These are phyloP conservation scores for Acipenser transmontanus DNA, from an alignment of 2,797 vertebrate genomes.

Conservation along the genomic window DNA sequence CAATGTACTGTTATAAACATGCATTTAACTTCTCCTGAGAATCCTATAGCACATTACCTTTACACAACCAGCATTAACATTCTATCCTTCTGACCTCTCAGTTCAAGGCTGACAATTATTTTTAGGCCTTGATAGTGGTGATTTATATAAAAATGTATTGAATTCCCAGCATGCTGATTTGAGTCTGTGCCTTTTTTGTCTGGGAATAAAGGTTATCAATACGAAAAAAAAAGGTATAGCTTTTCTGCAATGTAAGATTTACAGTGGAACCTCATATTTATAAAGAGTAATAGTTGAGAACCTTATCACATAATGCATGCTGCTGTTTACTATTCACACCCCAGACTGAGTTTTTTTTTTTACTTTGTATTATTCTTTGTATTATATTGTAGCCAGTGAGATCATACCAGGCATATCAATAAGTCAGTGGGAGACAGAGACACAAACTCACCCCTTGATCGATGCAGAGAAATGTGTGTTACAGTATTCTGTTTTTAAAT, in stretches of 20 bases:
- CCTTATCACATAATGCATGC: background rate
- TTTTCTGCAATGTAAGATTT: conserved; percentile 5
- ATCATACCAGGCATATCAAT: conserved; percentile 12
- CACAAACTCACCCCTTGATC: conserved; percentile 17
- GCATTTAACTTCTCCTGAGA: conserved; percentile 21
- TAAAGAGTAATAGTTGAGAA: background rate
- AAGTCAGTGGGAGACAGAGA: background rate
- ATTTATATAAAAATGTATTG: conserved; percentile 35
- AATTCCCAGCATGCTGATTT: conserved; percentile 37
- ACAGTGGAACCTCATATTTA: conserved; percentile 6
- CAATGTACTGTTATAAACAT: conserved; percentile 4
- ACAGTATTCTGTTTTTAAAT: conserved; percentile 34
- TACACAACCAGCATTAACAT: conserved; percentile 37
- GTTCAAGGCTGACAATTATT: conserved; percentile 47
- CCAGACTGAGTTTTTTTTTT: background rate
- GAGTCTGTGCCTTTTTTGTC: background rate
- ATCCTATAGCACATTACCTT: conserved; percentile 34
- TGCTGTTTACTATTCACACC: background rate
- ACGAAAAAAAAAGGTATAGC: too few relatives aligned
- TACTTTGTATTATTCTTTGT: background rate
- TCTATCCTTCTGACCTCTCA: conserved; percentile 36
- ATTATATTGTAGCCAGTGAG: background rate
- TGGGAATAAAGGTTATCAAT: background rate
- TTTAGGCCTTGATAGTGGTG: conserved; percentile 42
- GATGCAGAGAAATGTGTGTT: conserved; percentile 22